A percentile compares a stretch with the other conserved stretches of the same genome.
Conservation (phyloP, 2,888 invertebrate species). For the Biston betularia region DNA sequence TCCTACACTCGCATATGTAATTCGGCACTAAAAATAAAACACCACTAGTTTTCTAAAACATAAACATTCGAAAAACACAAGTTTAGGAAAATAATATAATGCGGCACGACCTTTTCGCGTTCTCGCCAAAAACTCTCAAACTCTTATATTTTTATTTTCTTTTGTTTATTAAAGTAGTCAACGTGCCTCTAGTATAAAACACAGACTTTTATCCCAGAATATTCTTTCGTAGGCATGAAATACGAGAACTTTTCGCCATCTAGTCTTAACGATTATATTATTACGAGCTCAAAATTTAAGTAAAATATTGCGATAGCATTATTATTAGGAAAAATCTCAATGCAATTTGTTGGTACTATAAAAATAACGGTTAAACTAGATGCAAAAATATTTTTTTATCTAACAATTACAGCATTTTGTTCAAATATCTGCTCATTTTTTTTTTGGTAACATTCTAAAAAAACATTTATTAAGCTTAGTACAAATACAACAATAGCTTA, state of each 20-base stretch:
- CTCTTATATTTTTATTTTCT: too few relatives aligned
- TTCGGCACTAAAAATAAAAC: too few relatives aligned
- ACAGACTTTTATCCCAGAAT: too few relatives aligned
- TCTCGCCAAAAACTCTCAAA: too few relatives aligned
- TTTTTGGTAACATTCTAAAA: slow-evolving; percentile 21
- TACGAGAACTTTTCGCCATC: background rate
- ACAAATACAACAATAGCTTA: slow-evolving; percentile 16
- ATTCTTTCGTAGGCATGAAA: background rate
- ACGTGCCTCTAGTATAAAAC: too few relatives aligned
- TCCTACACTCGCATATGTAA: too few relatives aligned
- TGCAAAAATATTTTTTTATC: background rate
- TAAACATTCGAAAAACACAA: too few relatives aligned
- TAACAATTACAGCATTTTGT: slow-evolving; percentile 3
- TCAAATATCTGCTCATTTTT: slow-evolving; percentile 6
- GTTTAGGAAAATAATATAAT: too few relatives aligned
- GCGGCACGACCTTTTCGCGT: too few relatives aligned
- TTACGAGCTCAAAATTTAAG: background rate
- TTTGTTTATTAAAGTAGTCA: too few relatives aligned
- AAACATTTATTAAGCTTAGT: background rate
- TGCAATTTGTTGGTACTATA: background rate
- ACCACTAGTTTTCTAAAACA: too few relatives aligned
- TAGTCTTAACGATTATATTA: slow-evolving; percentile 3
- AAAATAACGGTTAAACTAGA: slow-evolving; percentile 5
- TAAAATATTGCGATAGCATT: background rate
- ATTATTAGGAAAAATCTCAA: background rate